Evolutionary conservation across 2,113 vertebrate genomes (phyloP).

Genomic region (Verasper variegatus): DNA sequence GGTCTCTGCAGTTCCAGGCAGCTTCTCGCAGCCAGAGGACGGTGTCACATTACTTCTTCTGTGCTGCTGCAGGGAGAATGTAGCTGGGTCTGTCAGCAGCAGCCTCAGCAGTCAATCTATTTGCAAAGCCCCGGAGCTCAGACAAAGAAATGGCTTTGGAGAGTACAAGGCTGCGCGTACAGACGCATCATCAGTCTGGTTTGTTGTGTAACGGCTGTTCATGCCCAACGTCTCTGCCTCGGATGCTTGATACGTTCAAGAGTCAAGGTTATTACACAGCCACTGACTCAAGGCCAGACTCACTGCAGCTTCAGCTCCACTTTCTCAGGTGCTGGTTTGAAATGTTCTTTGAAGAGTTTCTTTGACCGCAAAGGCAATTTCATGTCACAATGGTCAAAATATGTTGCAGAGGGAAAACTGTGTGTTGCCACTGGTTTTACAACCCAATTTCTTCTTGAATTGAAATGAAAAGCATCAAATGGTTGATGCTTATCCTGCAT

Average conservation of each 20-base stretch:
- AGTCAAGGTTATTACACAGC: constrained; percentile 24
- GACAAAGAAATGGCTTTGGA: constrained; percentile 48
- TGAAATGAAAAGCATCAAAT: too few relatives aligned
- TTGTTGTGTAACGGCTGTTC: constrained; percentile 26
- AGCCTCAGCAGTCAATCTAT: constrained; percentile 60
- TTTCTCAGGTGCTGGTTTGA: neutral
- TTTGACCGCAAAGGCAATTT: neutral
- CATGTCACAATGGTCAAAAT: neutral
- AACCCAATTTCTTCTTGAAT: too few relatives aligned
- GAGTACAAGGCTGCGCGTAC: constrained; percentile 24
- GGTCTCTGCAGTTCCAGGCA: constrained; percentile 47
- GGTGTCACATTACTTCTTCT: constrained; percentile 55
- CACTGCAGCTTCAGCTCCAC: neutral
- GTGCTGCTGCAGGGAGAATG: constrained; percentile 48
- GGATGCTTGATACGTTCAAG: constrained; percentile 29
- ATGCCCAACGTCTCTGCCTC: constrained; percentile 2
- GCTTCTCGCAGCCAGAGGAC: constrained; percentile 51
- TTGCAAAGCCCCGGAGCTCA: constrained; percentile 52
- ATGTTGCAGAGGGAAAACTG: too few relatives aligned
- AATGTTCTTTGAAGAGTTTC: neutral
- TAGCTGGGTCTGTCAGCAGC: constrained; percentile 52
- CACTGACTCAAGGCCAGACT: neutral
- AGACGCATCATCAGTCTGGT: constrained; percentile 32
- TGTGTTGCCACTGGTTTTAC: too few relatives aligned
- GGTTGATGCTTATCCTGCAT: too few relatives aligned